phyloP scores from a whole-genome alignment of 2,113 vertebrate genomes.

The Cacatua alba region DNA sequence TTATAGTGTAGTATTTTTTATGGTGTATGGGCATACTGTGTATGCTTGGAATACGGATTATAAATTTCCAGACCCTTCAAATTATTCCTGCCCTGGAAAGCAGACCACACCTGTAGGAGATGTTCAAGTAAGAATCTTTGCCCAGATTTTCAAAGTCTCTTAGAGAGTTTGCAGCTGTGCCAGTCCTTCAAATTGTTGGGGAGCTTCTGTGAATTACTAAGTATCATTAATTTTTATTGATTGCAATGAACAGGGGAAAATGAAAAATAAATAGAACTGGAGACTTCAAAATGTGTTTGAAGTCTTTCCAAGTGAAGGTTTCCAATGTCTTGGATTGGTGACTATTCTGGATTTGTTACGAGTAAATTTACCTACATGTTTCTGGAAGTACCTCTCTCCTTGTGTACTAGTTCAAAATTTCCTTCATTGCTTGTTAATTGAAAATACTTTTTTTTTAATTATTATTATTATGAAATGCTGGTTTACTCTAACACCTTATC shows the following conservation, averaged over 20 bases:
- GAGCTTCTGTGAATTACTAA: neutral
- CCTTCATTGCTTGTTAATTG: neutral
- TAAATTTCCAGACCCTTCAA: neutral
- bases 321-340: neutral
- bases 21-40: neutral
- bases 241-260: neutral
- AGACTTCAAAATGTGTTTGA: neutral
- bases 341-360: neutral
- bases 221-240: neutral
- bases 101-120: neutral
- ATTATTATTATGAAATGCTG: neutral
- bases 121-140: neutral
- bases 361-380: neutral
- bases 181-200: neutral
- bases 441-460: neutral
- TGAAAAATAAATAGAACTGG: neutral
- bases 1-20: neutral
- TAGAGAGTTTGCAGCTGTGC: neutral
- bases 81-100: neutral
- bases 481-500: neutral
- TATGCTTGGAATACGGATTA: neutral
- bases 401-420: neutral
- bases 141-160: neutral
- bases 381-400: neutral
- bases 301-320: neutral